A percentile compares a stretch with the other conserved stretches of the same genome.
phyloP scores from a whole-genome alignment of 2,888 invertebrate species.

The Mesochorus sp. region DNA sequence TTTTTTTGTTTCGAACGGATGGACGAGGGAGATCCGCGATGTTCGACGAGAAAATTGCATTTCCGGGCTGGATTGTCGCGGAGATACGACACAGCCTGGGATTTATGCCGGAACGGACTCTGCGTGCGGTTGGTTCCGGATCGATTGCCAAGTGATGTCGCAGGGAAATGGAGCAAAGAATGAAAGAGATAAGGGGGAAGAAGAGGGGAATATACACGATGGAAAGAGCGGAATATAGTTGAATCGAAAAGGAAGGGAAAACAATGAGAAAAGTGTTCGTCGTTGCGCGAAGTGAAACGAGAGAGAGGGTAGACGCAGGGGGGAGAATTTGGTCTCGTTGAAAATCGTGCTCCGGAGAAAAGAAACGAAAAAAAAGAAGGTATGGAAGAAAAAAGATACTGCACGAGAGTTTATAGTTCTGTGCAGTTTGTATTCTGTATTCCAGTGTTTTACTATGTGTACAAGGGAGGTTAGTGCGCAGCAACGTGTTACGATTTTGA shows the following conservation, averaged over 20 bases:
- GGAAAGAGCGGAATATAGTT: constrained; percentile 23
- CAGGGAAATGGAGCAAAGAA: constrained; percentile 48
- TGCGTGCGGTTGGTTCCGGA: constrained; percentile 51
- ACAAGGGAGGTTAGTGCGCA: not conserved
- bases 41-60: constrained; percentile 44
- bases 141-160: constrained; percentile 59
- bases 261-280: constrained; percentile 45
- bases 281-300: constrained; percentile 53
- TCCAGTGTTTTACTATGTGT: not conserved
- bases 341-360: constrained; percentile 13
- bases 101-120: constrained; percentile 46
- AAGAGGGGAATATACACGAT: not conserved
- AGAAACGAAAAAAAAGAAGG: constrained; percentile 5
- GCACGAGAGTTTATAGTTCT: constrained; percentile 8
- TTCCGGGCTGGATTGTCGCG: constrained; percentile 45
- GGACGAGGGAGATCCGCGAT: constrained; percentile 24
- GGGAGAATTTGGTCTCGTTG: constrained; percentile 22
- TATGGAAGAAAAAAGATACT: not conserved
- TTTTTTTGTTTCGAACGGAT: constrained; percentile 16
- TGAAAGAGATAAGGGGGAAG: not conserved
- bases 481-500: constrained; percentile 38
- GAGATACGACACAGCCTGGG: constrained; percentile 32
- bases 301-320: not conserved
- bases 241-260: constrained; percentile 35
- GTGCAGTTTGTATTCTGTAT: constrained; percentile 12